These are phyloP conservation scores for Tympanuchus pallidicinctus DNA, from an alignment of 2,113 vertebrate species.

Conservation along the genomic window DNA sequence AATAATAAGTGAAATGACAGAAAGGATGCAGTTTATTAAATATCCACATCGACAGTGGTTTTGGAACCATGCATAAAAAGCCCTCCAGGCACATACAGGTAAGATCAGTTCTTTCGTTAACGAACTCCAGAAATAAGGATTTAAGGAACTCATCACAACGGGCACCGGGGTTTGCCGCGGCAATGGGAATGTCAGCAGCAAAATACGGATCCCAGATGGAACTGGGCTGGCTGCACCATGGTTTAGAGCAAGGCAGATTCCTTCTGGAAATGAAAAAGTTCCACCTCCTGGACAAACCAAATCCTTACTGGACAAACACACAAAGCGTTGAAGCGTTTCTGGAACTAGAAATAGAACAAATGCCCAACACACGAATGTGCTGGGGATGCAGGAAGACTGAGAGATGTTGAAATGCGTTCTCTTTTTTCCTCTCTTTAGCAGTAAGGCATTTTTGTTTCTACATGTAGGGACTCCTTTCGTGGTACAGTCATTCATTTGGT, in stretches of 20 bases:
- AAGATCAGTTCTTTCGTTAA: neutral
- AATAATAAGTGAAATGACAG: neutral
- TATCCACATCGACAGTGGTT: neutral
- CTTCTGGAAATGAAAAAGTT: neutral
- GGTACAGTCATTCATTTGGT: neutral
- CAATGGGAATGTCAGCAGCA: neutral
- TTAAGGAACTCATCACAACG: fast-evolving
- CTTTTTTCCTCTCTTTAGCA: neutral
- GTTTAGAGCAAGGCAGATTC: neutral
- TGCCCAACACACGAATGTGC: neutral
- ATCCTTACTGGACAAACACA: neutral
- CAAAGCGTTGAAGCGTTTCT: neutral
- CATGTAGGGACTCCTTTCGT: neutral
- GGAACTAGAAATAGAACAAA: neutral
- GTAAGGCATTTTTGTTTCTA: neutral
- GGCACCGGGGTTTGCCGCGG: neutral
- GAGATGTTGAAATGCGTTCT: fast-evolving
- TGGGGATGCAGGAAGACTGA: fast-evolving
- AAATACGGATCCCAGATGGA: neutral
- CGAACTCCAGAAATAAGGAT: neutral
- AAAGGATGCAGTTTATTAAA: neutral
- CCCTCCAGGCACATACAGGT: too few relatives aligned
- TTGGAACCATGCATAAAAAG: neutral
- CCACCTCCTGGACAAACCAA: neutral
- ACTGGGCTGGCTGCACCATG: fast-evolving